Percentiles rank a stretch among this genome's conserved stretches.
phyloP scores from a whole-genome alignment of 1,140 invertebrate species.

The Belonocnema kinseyi region DNA sequence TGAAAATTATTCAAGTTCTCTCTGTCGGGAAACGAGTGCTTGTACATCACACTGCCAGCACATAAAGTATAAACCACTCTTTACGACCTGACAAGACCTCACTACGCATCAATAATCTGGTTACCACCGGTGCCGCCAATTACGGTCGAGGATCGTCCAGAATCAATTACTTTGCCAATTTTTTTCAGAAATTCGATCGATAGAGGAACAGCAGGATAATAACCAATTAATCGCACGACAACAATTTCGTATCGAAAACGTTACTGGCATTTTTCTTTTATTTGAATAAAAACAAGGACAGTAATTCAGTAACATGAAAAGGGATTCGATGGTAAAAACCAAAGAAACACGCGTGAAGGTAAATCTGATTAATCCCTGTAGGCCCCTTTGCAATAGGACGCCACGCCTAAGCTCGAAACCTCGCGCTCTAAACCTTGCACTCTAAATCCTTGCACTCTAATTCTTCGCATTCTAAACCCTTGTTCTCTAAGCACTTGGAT shows the following conservation, averaged over 20 bases:
- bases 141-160: conserved; percentile 9
- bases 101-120: conserved; percentile 29
- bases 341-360: no score
- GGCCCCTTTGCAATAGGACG: no score
- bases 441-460: no score
- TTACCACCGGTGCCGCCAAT: conserved; percentile 20
- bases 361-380: no score
- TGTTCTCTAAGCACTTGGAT: no score
- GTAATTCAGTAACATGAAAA: no score
- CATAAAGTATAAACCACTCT: conserved; percentile 29
- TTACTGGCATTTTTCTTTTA: no score
- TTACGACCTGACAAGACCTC: conserved; percentile 23
- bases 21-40: conserved; percentile 5
- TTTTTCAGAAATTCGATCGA: conserved; percentile 24
- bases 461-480: no score
- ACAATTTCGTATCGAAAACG: neutral
- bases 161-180: conserved; percentile 14
- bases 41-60: conserved; percentile 25
- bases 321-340: no score
- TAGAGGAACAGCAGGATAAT: neutral
- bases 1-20: conserved; percentile 22
- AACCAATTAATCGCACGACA: conserved; percentile 14
- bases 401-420: no score
- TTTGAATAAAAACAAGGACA: no score
- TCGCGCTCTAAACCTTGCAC: no score